Conservation (phyloP, 2,888 invertebrate species). For the Stegana nigrithorax region DNA sequence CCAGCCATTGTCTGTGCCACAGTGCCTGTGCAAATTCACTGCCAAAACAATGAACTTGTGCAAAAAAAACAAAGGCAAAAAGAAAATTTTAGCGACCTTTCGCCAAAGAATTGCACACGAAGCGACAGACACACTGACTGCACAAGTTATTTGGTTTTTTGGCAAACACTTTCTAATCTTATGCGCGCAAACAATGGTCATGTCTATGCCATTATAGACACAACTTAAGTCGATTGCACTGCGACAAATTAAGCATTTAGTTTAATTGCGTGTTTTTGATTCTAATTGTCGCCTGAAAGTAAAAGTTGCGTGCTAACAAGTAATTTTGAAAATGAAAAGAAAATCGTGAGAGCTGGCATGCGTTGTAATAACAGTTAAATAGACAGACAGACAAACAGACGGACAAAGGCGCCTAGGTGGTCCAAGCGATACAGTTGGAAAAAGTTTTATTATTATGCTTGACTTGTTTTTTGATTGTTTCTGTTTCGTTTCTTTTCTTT, state of each 20-base stretch:
- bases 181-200: not conserved
- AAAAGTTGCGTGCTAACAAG: conserved; percentile 49
- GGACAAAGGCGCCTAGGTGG: too few species aligned
- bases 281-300: conserved; percentile 38
- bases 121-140: not conserved
- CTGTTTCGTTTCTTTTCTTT: too few species aligned
- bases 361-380: too few species aligned
- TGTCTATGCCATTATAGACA: conserved; percentile 5
- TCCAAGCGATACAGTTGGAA: too few species aligned
- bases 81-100: not conserved
- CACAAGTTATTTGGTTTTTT: not conserved
- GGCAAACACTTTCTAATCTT: conserved; percentile 1
- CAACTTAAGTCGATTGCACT: conserved; percentile 24
- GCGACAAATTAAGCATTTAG: conserved; percentile 21
- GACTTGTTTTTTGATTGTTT: too few species aligned
- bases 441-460: too few species aligned
- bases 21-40: not conserved
- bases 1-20: too few species aligned
- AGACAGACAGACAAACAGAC: too few species aligned
- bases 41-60: not conserved
- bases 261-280: conserved; percentile 29
- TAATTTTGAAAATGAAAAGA: not conserved
- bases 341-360: too few species aligned
- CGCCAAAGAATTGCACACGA: not conserved
- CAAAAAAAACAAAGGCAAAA: not conserved